Base-by-base conservation (phyloP, 2,888 invertebrate species). In the Rhimphoctona megacephalus region DNA sequence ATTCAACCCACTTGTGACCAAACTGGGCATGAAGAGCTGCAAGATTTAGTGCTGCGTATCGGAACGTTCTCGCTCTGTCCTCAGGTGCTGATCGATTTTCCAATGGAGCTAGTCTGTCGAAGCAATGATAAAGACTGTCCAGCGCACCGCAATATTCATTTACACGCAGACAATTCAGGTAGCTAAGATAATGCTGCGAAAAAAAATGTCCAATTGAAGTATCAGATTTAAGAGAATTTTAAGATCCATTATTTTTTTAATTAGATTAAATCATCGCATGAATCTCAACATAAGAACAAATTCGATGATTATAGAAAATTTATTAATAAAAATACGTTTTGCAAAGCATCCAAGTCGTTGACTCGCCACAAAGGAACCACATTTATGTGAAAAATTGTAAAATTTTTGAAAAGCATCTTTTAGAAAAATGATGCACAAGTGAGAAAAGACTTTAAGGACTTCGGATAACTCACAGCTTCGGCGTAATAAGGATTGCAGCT, bases 21-120 rank as follows among this genome's bases (percentile, higher is more conserved):
- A 98, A 98, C 90, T 97, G 97, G 70, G 97, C 97, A 94, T 98
- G 98, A 91, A 98, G 95, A 33, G 98, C 97, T 0, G 98, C 98
- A 88, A 99, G 95, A 94, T 98, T 98, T n/a, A 99, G 95, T 25
- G 98, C 98, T 8, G 98, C 98, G 93, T 97, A 99, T 92, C 98
- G 96, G 91, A 97, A 97, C 64, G 97, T 97, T 92, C 96, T 96
- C 64, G 94, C 95, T 90, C 94, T 95, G 88, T 95, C 95, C 69
- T 95, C 95, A 25, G 93, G 88, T n/a, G 94, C 93, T 67, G 94
- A 95, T 72, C 93, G 94, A 86, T 91, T 93, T 91, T 95, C 95
- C 52, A 94, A 91, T 76, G 95, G 95, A 46, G 94, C 93, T 52
- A 95, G 90, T 91, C 97, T 95, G 94, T 98, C 97, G 94, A 98